These are phyloP conservation scores for Dioctria linearis DNA, from an alignment of 2,888 invertebrate genomes.

Conservation along the genomic window DNA sequence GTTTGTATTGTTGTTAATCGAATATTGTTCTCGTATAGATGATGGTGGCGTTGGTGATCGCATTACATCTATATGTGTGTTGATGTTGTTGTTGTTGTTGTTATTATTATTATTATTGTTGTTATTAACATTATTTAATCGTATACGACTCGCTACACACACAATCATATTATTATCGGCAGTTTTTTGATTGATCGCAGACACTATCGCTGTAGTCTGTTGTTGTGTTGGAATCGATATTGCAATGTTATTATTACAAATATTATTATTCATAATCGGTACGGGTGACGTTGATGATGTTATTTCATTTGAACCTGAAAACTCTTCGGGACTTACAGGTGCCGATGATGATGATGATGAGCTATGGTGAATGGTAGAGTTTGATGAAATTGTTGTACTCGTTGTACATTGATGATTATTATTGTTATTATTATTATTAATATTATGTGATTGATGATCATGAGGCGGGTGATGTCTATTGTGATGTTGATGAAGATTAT, in stretches of 20 bases:
- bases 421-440: no score
- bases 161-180: constrained; percentile 57
- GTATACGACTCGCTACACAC: constrained; percentile 67
- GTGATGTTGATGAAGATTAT: constrained; percentile 52
- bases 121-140: constrained; percentile 63
- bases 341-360: constrained; percentile 18
- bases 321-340: constrained; percentile 70
- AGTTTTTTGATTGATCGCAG: constrained; percentile 55
- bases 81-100: constrained; percentile 65
- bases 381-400: constrained; percentile 55
- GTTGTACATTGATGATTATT: constrained; percentile 53
- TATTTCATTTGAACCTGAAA: constrained; percentile 77
- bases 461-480: constrained; percentile 52
- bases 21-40: constrained; percentile 59
- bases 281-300: constrained; percentile 79
- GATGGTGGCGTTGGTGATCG: constrained; percentile 65
- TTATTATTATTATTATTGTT: no score
- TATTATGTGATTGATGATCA: constrained; percentile 50
- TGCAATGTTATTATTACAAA: constrained; percentile 51
- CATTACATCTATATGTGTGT: constrained; percentile 64
- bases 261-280: constrained; percentile 59
- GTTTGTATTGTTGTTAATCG: constrained; percentile 37
- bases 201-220: constrained; percentile 55
- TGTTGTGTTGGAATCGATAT: constrained; percentile 60
- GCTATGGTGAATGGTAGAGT: constrained; percentile 34